These are phyloP conservation scores for Seriola quinqueradiata DNA, from an alignment of 2,113 vertebrate species.

Conservation along the genomic window DNA sequence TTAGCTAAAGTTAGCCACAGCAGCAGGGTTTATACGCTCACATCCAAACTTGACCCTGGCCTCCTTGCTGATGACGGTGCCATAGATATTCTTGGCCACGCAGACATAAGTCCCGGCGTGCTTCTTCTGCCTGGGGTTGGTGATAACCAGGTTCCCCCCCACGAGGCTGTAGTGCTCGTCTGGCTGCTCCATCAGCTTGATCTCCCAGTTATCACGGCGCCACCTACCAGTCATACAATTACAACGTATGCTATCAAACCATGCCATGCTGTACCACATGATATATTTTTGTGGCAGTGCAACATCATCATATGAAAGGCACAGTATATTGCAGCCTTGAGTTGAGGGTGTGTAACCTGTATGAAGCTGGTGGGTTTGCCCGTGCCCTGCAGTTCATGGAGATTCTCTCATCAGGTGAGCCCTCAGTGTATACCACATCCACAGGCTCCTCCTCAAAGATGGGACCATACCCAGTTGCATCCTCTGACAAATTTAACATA, in stretches of 20 bases:
- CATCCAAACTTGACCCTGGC: constrained; percentile 95
- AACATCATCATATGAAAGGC: not conserved
- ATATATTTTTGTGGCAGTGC: not conserved
- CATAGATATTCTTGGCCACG: constrained; percentile 92
- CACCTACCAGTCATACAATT: constrained; percentile 83
- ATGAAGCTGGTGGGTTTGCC: constrained; percentile 91
- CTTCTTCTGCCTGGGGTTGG: constrained; percentile 91
- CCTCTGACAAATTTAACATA: constrained; percentile 83
- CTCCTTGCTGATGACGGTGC: constrained; percentile 94
- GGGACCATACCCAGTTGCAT: constrained; percentile 95
- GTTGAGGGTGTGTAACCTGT: constrained; percentile 87
- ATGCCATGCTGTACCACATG: too few species aligned
- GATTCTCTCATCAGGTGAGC: constrained; percentile 93
- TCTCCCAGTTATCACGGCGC: constrained; percentile 95
- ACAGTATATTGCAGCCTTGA: not conserved
- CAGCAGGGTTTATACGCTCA: constrained; percentile 79
- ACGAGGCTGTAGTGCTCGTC: constrained; percentile 95
- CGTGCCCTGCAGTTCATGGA: constrained; percentile 97
- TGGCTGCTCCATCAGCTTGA: constrained; percentile 90
- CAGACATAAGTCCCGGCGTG: constrained; percentile 94
- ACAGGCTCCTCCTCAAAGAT: constrained; percentile 98
- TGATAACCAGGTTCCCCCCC: constrained; percentile 96
- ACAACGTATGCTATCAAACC: not conserved
- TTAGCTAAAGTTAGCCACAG: not conserved
- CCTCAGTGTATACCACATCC: constrained; percentile 95